Evolutionary conservation across 2,113 vertebrate genomes (phyloP).

Genomic region (Mesocricetus auratus): DNA sequence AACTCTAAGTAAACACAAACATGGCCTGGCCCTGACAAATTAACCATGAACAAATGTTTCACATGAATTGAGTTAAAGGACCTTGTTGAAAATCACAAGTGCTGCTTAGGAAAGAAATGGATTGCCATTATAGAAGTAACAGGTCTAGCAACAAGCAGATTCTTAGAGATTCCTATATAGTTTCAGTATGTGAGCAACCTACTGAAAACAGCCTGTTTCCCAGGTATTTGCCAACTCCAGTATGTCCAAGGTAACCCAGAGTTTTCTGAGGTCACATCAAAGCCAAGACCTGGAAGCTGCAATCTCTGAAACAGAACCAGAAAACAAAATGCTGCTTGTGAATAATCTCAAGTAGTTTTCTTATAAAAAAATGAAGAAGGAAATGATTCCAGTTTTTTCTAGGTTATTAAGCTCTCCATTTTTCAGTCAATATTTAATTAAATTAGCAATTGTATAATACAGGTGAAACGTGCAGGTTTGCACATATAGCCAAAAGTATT

Average conservation of each 20-base stretch:
- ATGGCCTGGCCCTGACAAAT: slow-evolving; percentile 85
- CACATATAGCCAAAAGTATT: slow-evolving; percentile 60
- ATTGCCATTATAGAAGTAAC: slow-evolving; percentile 82
- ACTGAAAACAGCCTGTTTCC: neutral
- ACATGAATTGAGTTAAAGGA: slow-evolving; percentile 88
- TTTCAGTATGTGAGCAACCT: neutral
- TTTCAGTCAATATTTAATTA: slow-evolving; percentile 22
- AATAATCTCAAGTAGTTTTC: neutral
- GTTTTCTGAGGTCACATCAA: neutral
- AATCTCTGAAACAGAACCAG: neutral
- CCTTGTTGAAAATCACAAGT: slow-evolving; percentile 87
- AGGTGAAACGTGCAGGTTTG: neutral
- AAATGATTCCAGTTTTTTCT: neutral
- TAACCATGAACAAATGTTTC: slow-evolving; percentile 88
- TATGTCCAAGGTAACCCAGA: neutral
- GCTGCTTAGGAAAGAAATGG: slow-evolving; percentile 84
- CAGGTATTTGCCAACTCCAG: neutral
- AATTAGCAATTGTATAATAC: slow-evolving; percentile 25
- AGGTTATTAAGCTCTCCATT: neutral
- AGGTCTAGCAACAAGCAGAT: slow-evolving; percentile 72
- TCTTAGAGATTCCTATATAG: slow-evolving; percentile 42
- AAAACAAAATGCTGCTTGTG: slow-evolving; percentile 29
- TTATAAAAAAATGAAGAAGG: slow-evolving; percentile 13
- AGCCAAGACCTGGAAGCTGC: neutral
- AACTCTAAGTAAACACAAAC: slow-evolving; percentile 85